Evolutionary conservation across 2,888 invertebrate genomes (phyloP), one percentile per base, ranked within the genome.

Genomic region (Andrena fulva): DNA sequence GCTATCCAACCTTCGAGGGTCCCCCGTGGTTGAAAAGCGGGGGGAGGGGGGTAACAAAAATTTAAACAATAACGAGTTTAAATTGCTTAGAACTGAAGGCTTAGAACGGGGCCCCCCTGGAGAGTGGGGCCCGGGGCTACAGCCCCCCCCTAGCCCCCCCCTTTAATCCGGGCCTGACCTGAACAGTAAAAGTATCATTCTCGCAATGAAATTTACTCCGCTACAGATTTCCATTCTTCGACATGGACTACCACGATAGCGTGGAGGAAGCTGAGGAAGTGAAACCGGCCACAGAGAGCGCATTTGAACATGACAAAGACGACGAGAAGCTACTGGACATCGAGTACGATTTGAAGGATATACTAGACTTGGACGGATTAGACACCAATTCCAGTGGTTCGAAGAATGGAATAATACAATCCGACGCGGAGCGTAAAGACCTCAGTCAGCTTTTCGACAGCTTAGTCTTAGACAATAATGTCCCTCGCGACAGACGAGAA

Each of bases 221-320:
- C 87, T 85, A n/a, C 75, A 93, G 93, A 84, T 88, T 93, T 60
- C 90, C 94, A 72, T 94, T 94, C 84, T 94, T 94, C 80, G 93
- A 94, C 24, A 91, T 93, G 50, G 94, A 94, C 33, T 93, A 93
- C 83, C 93, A 93, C 62, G 94, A 94, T 74, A 91, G 85, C 12
- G 87, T 92, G n/a, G 92, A 92, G 54, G 91, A 92, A 70, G 93
- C 91, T 4, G 89, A 93, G 71, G 92, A 93, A 84, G 92, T 84
- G 8, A 90, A 90, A 76, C 70, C 88, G 6, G 72, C 81, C 3
- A 89, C 75, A 8, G 77, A 77, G 35, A 64, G 16, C 50, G 67
- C 56, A 50, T 35, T 6, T 52, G 64, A 76, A 42, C 62, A 64
- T 50, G 71, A 71, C 50, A 78, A 85, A 48, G 72, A 84, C 31